These are phyloP conservation scores for Drosophila siamana DNA, from an alignment of 2,888 invertebrate genomes.

Conservation along the genomic window DNA sequence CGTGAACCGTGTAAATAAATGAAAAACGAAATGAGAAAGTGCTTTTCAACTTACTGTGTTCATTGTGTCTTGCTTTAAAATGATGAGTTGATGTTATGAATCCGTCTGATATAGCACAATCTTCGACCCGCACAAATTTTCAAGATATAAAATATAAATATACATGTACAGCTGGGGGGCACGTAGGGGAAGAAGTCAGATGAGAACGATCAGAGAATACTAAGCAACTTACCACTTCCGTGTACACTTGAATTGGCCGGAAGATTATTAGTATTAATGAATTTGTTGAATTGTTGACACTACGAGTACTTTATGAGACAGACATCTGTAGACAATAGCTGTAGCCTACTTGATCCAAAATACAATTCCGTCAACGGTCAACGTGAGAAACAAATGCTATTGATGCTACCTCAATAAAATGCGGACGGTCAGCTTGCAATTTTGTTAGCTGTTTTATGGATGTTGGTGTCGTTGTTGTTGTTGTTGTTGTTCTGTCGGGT, in stretches of 20 bases:
- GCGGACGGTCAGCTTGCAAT: neutral
- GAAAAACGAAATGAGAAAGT: neutral
- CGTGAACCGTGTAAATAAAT: conserved; percentile 47
- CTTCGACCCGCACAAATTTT: conserved; percentile 24
- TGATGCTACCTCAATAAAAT: neutral
- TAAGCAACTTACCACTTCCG: conserved; percentile 55
- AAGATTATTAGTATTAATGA: conserved; percentile 65
- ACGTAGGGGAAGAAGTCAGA: neutral
- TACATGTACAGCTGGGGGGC: conserved; percentile 26
- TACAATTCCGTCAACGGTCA: neutral
- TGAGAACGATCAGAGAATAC: neutral
- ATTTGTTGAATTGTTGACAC: conserved; percentile 24
- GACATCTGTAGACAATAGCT: conserved; percentile 42
- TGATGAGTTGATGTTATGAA: neutral
- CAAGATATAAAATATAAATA: conserved; percentile 55
- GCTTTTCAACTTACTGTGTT: conserved; percentile 37
- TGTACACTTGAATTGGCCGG: conserved; percentile 39
- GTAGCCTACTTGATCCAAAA: conserved; percentile 40
- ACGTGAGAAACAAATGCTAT: neutral
- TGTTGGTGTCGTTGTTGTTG: too few relatives aligned
- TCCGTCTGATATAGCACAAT: conserved; percentile 19
- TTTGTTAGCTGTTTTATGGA: too few relatives aligned
- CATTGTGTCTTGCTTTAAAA: conserved; percentile 17
- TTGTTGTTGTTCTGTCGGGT: neutral
- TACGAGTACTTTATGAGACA: conserved; percentile 29